A percentile compares a stretch with the other conserved stretches of the same genome.
phyloP scores from a whole-genome alignment of 2,888 invertebrate genomes.

The Sipunculus nudus region DNA sequence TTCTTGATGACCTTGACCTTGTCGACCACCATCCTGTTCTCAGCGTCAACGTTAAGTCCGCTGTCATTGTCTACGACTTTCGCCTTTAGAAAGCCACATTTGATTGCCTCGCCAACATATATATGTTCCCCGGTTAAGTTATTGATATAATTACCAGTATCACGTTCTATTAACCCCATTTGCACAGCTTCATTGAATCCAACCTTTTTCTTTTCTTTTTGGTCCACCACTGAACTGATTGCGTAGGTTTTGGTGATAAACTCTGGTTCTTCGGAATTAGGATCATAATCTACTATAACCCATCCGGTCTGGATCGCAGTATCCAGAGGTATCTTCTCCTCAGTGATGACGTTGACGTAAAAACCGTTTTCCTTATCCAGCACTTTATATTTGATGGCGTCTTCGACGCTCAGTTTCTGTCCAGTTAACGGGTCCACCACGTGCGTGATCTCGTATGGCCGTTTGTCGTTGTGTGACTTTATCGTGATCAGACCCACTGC shows the following conservation, averaged over 20 bases:
- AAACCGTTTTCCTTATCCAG: constrained; percentile 26
- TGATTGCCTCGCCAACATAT: constrained; percentile 40
- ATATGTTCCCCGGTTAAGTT: constrained; percentile 36
- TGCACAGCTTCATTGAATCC: constrained; percentile 39
- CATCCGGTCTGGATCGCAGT: constrained; percentile 38
- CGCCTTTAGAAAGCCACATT: constrained; percentile 39
- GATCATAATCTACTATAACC: constrained; percentile 34
- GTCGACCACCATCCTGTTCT: constrained; percentile 58
- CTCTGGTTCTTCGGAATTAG: constrained; percentile 10
- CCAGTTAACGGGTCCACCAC: constrained; percentile 36
- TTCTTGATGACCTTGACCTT: constrained; percentile 51
- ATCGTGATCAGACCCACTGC: constrained; percentile 28
- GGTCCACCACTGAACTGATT: constrained; percentile 43
- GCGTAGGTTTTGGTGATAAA: constrained; percentile 38
- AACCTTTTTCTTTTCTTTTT: constrained; percentile 24
- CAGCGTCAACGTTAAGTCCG: constrained; percentile 56
- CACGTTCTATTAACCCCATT: constrained; percentile 40
- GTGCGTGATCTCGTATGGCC: constrained; percentile 26
- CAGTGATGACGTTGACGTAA: constrained; percentile 17
- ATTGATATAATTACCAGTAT: constrained; percentile 41
- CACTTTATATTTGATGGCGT: constrained; percentile 28
- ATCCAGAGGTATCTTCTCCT: constrained; percentile 21
- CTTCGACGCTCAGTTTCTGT: constrained; percentile 26
- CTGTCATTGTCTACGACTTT: constrained; percentile 50
- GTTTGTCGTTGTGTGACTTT: constrained; percentile 4